Evolutionary conservation across 92 coral and sea anemone species (phyloP).

Genomic region (Metridium senile): DNA sequence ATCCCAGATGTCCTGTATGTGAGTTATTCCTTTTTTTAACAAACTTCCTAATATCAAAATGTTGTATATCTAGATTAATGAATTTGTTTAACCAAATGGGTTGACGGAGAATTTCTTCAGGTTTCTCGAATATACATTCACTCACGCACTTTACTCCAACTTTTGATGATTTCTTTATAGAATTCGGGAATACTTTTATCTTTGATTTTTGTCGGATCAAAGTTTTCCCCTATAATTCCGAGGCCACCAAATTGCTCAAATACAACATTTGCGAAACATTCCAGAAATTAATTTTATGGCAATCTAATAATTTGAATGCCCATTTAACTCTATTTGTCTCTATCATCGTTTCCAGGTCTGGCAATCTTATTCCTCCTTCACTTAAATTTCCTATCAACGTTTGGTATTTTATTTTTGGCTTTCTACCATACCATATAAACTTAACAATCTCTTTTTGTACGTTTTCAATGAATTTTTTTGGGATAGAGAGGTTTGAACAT

Average conservation of each 20-base stretch:
- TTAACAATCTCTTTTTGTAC: slow-evolving; percentile 13
- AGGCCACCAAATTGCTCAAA: not conserved
- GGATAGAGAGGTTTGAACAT: slow-evolving; percentile 17
- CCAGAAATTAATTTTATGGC: not conserved
- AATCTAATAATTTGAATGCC: slow-evolving; percentile 18
- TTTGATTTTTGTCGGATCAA: not conserved
- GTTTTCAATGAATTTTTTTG: slow-evolving; percentile 10
- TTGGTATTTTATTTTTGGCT: slow-evolving; percentile 27
- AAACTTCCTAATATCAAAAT: not conserved
- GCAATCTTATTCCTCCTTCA: slow-evolving; percentile 11
- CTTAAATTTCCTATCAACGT: slow-evolving; percentile 12
- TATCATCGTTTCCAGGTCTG: slow-evolving; percentile 26
- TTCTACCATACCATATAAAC: slow-evolving; percentile 20
- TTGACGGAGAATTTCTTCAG: slow-evolving; percentile 18
- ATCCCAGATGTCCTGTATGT: not conserved
- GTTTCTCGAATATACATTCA: no score
- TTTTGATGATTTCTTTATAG: slow-evolving; percentile 2
- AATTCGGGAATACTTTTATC: slow-evolving; percentile 1
- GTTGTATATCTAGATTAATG: not conserved
- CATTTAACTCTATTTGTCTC: slow-evolving; percentile 18
- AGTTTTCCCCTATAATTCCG: not conserved
- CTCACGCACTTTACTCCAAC: no score
- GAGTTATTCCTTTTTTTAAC: not conserved
- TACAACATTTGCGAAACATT: slow-evolving; percentile 8
- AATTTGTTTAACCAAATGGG: slow-evolving; percentile 10